Base-by-base conservation (phyloP, 2,113 vertebrate species). In the Xiphophorus couchianus region DNA sequence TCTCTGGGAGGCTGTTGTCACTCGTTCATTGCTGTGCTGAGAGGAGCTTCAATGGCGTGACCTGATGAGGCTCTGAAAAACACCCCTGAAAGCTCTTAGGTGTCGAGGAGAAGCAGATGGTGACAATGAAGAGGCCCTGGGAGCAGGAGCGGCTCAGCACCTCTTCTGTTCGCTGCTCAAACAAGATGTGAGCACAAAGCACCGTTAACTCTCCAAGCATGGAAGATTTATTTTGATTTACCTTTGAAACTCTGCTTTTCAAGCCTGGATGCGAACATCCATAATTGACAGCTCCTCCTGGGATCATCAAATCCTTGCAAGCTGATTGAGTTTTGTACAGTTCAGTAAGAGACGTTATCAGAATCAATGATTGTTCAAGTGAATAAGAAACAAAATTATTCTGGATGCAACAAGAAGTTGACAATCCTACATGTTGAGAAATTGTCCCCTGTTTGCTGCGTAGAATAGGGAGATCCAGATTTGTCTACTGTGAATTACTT, bases 1-100 rank as follows among this genome's bases (percentile, higher is more conserved):
- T 93, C 92, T 92, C 63, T 44, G 75, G 70, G 68, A 85, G 87
- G 77, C 90, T 92, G 91, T 93, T 94, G 90, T 92, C 91, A 87
- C 89, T 92, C 91, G 86, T 86, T 93, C 89, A 93, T 76, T 88
- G 90, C 82, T n/a, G 70, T 88, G 90, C 89, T 91, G 90, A 91
- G 88, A 92, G 87, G 79, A 14, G 74, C 77, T 84, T 87, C 85
- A 79, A 74, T 84, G 60, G 62, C 69, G 66, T 62, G 82, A 83
- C 90, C 87, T 85, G 86, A 89, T 73, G 86, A 82, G 63, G 71
- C 81, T 80, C 17, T 75, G 76, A 48, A 78, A 54, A 84, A 89
- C 87, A 84, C 83, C 87, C 85, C 76, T 25, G 70, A 79, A 80
- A 84, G 71, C 83, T 86, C 84, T 76, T 62, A 13, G 85, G 78